Evolutionary conservation across 2,113 vertebrate genomes (phyloP), one percentile per base, ranked within the genome.

Genomic region (Felis chaus): DNA sequence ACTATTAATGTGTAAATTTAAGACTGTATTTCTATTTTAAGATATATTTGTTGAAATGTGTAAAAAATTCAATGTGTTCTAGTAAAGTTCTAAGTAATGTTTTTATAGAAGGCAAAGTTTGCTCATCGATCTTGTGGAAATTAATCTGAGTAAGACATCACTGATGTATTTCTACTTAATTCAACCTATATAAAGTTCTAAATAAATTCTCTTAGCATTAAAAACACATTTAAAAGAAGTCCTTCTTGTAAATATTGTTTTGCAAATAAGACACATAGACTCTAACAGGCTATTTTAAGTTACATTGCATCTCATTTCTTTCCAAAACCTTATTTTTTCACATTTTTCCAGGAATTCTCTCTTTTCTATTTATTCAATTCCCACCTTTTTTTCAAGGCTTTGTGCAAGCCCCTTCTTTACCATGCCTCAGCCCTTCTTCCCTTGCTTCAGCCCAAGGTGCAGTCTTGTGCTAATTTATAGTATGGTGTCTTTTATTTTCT

Each of bases 121-220:
- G 18, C n/a, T 69, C 50, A 80, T 89, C 14, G 86, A 57, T 69
- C 9, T 85, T 94, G 19, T 33, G 61, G 33, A 81, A 81, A 81
- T 92, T 81, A 96, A 50, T n/a, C 50, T 11, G 69, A 61, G 48
- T 61, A 68, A 78, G 48, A 61, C 19, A 85, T 33, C 15, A 61
- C 18, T 74, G 19, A 76, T 12, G 55, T 53, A 71, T 48, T 80
- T 88, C 13, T 63, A 48, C 25, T 81, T 94, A 85, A 76, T 45
- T 94, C 27, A 81, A 50, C 18, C 39, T 80, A 55, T 39, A 85
- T 55, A 85, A 94, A 74, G 7, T 63, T 27, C 55, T 89, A 86
- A 93, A 53, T 89, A 89, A 88, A 97, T 55, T 63, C n/a, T 89
- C 63, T 69, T 76, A 84, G 53, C 81, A 85, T 89, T 89, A 81